Percentiles rank a stretch among this genome's conserved stretches.
Conservation (phyloP, 2,113 vertebrate species). For the Ondatra zibethicus region DNA sequence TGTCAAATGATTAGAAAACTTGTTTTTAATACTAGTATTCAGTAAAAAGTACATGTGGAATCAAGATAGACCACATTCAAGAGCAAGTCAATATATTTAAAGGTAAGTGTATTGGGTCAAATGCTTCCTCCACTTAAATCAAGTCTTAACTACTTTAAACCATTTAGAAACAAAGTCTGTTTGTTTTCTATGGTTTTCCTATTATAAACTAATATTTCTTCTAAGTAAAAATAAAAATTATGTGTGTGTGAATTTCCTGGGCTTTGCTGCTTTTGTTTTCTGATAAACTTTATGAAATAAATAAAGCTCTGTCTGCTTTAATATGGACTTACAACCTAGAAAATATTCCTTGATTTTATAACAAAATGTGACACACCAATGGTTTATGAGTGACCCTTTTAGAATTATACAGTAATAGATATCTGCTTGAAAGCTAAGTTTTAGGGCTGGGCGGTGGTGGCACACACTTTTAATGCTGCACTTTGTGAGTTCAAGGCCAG, state of each 20-base stretch:
- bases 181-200: not conserved
- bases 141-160: not conserved
- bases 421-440: not conserved
- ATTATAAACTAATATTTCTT: not conserved
- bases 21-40: not conserved
- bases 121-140: not conserved
- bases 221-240: not conserved
- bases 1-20: slow-evolving; percentile 10
- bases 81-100: not conserved
- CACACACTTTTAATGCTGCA: no score
- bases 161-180: not conserved
- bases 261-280: not conserved
- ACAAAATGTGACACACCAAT: not conserved
- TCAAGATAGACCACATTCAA: not conserved
- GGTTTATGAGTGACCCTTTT: not conserved
- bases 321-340: not conserved
- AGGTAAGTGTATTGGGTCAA: not conserved
- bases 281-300: not conserved
- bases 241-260: not conserved
- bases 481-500: no score
- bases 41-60: slow-evolving; percentile 5
- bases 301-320: not conserved
- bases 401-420: not conserved
- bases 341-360: not conserved
- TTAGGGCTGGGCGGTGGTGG: no score